Conservation (phyloP, 35 echinoderm and acorn worm genomes). For the Ophioderma brevispina region DNA sequence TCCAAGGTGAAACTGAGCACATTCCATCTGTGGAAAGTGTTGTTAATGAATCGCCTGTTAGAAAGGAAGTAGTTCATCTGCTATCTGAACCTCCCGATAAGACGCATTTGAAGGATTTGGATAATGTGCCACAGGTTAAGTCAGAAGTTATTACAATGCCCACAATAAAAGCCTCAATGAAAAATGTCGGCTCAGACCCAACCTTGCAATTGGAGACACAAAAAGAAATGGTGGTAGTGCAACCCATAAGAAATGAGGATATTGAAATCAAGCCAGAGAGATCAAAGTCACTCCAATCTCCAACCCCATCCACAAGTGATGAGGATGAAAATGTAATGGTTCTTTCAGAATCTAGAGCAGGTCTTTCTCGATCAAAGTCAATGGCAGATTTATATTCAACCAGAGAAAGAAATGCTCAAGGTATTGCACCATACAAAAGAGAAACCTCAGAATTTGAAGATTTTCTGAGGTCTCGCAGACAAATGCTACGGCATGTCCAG, state of each 20-base stretch:
- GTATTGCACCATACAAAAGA: too few species aligned
- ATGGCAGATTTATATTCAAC: not conserved
- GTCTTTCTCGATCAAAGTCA: not conserved
- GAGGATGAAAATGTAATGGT: not conserved
- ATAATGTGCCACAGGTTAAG: not conserved
- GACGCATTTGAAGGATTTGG: not conserved
- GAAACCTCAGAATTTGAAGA: not conserved
- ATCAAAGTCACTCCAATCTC: not conserved
- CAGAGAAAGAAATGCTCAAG: not conserved
- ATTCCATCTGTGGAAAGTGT: not conserved
- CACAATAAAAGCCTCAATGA: not conserved
- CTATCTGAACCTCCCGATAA: not conserved
- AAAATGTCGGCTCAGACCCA: not conserved
- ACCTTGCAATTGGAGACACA: not conserved
- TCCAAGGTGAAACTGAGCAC: not conserved
- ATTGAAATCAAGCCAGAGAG: not conserved
- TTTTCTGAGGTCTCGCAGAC: not conserved
- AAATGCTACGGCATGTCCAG: not conserved
- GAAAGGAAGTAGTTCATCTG: not conserved
- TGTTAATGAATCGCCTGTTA: not conserved
- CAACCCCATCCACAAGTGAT: not conserved
- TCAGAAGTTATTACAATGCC: not conserved
- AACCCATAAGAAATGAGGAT: not conserved
- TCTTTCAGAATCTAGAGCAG: not conserved
- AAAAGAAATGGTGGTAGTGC: not conserved